Percentiles rank a stretch among this genome's conserved stretches.
Conservation (phyloP, 2,888 invertebrate genomes). For the Tenthredo livida region DNA sequence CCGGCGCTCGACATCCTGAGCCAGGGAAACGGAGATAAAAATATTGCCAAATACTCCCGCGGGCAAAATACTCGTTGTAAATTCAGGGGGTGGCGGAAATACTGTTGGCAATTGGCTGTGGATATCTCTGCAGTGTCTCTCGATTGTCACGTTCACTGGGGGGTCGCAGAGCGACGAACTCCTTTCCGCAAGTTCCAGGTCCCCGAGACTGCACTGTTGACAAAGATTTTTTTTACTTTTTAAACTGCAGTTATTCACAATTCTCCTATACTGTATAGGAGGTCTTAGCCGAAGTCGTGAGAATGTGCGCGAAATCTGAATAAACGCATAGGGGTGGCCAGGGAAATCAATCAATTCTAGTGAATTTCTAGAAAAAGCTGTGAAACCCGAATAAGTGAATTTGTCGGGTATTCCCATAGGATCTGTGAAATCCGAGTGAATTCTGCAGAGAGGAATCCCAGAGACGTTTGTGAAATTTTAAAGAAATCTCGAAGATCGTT, state of each 20-base stretch:
- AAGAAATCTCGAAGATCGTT: neutral
- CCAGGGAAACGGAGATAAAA: constrained; percentile 90
- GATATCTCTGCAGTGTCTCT: constrained; percentile 69
- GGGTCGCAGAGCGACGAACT: constrained; percentile 70
- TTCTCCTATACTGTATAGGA: too few species aligned
- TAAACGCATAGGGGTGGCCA: neutral
- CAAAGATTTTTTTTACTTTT: neutral
- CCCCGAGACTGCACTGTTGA: constrained; percentile 69
- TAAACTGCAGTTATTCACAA: neutral
- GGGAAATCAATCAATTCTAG: neutral
- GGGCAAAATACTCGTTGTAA: constrained; percentile 79
- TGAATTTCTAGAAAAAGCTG: constrained; percentile 4
- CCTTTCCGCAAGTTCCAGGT: constrained; percentile 71
- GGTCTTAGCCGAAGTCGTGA: too few species aligned
- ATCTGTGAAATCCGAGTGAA: neutral
- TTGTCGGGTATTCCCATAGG: neutral
- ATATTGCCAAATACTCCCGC: constrained; percentile 86
- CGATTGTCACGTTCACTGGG: constrained; percentile 79
- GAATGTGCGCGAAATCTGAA: neutral
- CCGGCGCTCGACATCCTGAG: constrained; percentile 87
- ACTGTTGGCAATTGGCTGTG: constrained; percentile 77
- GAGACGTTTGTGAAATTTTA: neutral
- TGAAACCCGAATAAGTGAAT: neutral
- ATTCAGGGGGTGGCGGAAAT: constrained; percentile 79
- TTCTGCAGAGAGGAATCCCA: neutral